phyloP scores from a whole-genome alignment of 2,113 vertebrate genomes.

The Oreotrochilus melanogaster region DNA sequence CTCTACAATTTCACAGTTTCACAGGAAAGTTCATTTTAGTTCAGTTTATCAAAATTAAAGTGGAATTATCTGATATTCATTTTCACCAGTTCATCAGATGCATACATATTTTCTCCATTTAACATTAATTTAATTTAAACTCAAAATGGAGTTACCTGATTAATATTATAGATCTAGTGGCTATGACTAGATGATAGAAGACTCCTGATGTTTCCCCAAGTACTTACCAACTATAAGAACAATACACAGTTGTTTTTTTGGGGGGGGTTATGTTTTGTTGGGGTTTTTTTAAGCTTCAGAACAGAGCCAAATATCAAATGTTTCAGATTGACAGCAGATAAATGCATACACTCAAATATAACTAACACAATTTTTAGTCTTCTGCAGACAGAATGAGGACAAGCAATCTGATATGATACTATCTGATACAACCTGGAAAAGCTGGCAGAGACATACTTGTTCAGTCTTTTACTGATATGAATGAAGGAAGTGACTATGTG shows the following conservation, averaged over 20 bases:
- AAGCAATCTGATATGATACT: not conserved
- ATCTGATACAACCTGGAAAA: not conserved
- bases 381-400: constrained; percentile 35
- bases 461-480: not conserved
- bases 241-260: not conserved
- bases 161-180: not conserved
- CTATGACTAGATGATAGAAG: not conserved
- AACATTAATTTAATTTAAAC: not conserved
- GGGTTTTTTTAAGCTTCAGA: not conserved
- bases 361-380: not conserved
- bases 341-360: not conserved
- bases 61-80: not conserved
- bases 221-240: not conserved
- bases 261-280: too few species aligned
- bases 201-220: not conserved
- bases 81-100: not conserved
- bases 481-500: not conserved
- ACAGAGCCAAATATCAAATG: not conserved
- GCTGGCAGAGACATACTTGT: not conserved
- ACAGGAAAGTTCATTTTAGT: not conserved
- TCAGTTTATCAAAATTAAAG: not conserved
- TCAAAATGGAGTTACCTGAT: not conserved
- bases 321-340: not conserved
- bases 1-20: not conserved
- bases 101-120: not conserved